Conservation (phyloP, 2,113 vertebrate species). For the western clawed frog (Xenopus tropicalis) region DNA sequence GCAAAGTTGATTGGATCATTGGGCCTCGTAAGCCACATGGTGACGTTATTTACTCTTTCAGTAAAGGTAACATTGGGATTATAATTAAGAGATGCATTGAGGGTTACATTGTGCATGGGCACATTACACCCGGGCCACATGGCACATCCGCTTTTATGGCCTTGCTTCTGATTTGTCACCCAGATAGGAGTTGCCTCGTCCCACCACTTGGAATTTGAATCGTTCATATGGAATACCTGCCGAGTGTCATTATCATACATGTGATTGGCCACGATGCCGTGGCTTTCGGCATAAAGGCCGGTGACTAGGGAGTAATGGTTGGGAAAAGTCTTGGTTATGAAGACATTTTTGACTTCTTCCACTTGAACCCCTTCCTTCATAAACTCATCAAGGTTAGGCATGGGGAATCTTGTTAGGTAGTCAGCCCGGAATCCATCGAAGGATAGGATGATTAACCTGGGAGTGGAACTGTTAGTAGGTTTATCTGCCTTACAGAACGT, state of each 20-base stretch:
- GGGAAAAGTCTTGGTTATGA: slow-evolving; percentile 94
- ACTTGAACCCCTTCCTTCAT: slow-evolving; percentile 81
- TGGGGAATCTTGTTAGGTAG: slow-evolving; percentile 79
- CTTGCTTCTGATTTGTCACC: slow-evolving; percentile 75
- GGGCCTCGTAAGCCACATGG: slow-evolving; percentile 68
- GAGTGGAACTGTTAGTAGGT: slow-evolving; percentile 11
- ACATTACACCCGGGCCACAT: slow-evolving; percentile 95
- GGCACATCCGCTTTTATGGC: slow-evolving; percentile 75
- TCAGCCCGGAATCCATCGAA: slow-evolving; percentile 96
- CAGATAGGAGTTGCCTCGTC: slow-evolving; percentile 82
- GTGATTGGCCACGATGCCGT: slow-evolving; percentile 82
- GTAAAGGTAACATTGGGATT: slow-evolving; percentile 62
- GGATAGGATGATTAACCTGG: slow-evolving; percentile 81
- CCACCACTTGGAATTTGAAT: slow-evolving; percentile 87
- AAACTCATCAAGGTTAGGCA: slow-evolving; percentile 82
- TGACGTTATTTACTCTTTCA: slow-evolving; percentile 70
- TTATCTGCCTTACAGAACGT: slow-evolving; percentile 29
- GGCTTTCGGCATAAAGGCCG: slow-evolving; percentile 89
- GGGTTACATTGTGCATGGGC: slow-evolving; percentile 63
- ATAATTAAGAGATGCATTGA: slow-evolving; percentile 74
- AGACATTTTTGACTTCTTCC: slow-evolving; percentile 80
- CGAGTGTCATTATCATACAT: slow-evolving; percentile 79
- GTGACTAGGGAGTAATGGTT: slow-evolving; percentile 97
- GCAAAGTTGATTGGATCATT: slow-evolving; percentile 71
- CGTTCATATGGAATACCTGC: slow-evolving; percentile 64